phyloP scores from a whole-genome alignment of 2,113 vertebrate genomes.

The Laticauda colubrina region DNA sequence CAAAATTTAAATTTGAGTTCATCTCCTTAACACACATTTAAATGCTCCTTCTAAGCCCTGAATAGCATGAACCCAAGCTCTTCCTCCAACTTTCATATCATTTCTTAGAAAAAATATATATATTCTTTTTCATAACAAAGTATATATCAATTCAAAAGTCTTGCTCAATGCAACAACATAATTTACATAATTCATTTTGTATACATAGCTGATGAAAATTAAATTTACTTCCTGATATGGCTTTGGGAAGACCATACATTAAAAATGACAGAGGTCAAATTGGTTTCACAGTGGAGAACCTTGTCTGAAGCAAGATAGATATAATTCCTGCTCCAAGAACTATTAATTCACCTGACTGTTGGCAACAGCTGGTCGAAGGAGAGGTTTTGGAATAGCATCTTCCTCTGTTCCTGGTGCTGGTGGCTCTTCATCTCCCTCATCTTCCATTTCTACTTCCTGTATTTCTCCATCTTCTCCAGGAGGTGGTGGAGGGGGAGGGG shows the following conservation, averaged over 20 bases:
- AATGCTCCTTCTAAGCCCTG: not conserved
- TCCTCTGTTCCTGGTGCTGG: slow-evolving; percentile 95
- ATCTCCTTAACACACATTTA: not conserved
- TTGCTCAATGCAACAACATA: not conserved
- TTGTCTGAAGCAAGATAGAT: not conserved
- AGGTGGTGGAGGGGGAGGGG: slow-evolving; percentile 72
- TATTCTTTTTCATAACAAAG: not conserved
- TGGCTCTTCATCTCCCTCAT: slow-evolving; percentile 88
- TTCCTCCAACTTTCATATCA: not conserved
- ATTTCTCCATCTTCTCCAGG: slow-evolving; percentile 88
- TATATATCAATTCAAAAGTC: not conserved
- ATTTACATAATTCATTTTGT: not conserved
- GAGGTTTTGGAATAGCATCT: slow-evolving; percentile 75
- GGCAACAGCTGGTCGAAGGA: slow-evolving; percentile 55
- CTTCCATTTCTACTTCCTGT: slow-evolving; percentile 97
- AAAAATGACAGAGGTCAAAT: not conserved
- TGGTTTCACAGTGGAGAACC: not conserved
- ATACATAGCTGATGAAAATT: not conserved
- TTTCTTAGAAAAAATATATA: not conserved
- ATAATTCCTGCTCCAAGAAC: rapidly evolving
- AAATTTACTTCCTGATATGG: not conserved
- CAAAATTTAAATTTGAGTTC: not conserved
- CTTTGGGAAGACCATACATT: not conserved
- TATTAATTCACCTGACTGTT: slow-evolving; percentile 62
- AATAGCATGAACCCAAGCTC: not conserved